Conservation (phyloP, 2,113 vertebrate genomes). For the Leuciscus idus region DNA sequence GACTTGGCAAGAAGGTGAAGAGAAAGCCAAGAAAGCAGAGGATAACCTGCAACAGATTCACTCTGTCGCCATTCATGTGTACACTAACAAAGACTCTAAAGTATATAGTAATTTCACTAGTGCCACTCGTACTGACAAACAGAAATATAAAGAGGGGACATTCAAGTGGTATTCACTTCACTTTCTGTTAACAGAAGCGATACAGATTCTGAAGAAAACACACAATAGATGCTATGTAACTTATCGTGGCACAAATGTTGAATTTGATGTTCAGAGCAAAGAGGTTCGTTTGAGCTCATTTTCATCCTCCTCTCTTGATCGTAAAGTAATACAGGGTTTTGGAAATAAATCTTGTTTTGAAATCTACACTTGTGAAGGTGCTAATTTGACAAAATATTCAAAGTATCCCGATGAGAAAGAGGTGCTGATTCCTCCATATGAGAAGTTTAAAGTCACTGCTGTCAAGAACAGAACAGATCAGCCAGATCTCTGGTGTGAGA, state of each 20-base stretch:
- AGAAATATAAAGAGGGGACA: background rate
- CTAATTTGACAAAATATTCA: background rate
- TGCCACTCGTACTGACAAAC: background rate
- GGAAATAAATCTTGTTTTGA: background rate
- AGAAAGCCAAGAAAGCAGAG: background rate
- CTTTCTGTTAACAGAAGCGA: background rate
- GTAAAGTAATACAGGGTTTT: background rate
- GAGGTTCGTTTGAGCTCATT: background rate
- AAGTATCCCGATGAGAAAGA: background rate
- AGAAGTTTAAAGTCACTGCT: background rate
- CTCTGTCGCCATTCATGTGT: background rate
- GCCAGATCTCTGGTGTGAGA: conserved; percentile 3
- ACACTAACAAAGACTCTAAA: background rate
- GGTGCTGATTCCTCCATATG: conserved; percentile 12
- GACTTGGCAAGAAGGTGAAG: background rate
- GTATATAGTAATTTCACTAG: background rate
- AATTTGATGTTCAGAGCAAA: background rate
- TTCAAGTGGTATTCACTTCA: background rate
- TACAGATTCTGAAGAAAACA: background rate
- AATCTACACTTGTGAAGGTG: conserved; percentile 2
- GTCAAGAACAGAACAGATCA: background rate
- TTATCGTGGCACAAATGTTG: background rate
- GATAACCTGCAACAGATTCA: background rate
- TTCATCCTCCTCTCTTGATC: background rate
- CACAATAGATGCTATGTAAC: background rate